Evolutionary conservation across 2,888 invertebrate species (phyloP), one percentile per base, ranked within the genome.

Genomic region (Chrysolina americana): DNA sequence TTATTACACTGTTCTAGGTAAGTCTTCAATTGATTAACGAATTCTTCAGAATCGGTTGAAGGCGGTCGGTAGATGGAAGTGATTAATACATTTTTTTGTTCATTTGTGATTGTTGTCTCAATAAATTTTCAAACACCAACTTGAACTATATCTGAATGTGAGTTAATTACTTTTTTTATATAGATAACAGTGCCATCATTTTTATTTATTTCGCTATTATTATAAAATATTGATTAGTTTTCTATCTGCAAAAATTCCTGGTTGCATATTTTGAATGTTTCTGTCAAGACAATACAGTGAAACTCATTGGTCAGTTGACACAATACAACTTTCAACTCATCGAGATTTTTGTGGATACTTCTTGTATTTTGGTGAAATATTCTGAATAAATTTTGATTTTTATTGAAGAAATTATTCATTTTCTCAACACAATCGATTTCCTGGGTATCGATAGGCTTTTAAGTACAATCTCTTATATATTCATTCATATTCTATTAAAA

Each of bases 181-280:
- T 66, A 66, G 19, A 66, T 50, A 28, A 66, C 66, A 17, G 50
- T 28, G n/a, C 66, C 66, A 66, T 66, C 66, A 47, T 66, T 66
- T 66, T 48, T 48, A 21, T 66, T 66, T 19, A 66, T 28, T 28
- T 66, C 62, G 62, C 62, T 62, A 62, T 28, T 13, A 62, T 47
- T 66, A 19, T 66, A 48, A 23, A 66, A 28, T 21, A 66, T 66
- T 66, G 47, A 47, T 2, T 66, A 66, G 28, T 47, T 47, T 66
- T 21, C 28, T 28, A 66, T 13, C 23, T 66, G 2, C n/a, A 66
- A 47, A 15, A 47, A 44, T 28, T 50, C 8, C n/a, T 47, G 23
- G 36, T 62, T 36, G n/a, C 28, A 36, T 62, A 62, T 28, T 62
- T 64, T 64, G 41, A 64, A 64, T 64, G 41, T 17, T 41, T 64